Percentiles rank a stretch among this genome's conserved stretches.
Evolutionary conservation across 2,113 vertebrate species (phyloP).

Genomic region (Epinephelus moara): DNA sequence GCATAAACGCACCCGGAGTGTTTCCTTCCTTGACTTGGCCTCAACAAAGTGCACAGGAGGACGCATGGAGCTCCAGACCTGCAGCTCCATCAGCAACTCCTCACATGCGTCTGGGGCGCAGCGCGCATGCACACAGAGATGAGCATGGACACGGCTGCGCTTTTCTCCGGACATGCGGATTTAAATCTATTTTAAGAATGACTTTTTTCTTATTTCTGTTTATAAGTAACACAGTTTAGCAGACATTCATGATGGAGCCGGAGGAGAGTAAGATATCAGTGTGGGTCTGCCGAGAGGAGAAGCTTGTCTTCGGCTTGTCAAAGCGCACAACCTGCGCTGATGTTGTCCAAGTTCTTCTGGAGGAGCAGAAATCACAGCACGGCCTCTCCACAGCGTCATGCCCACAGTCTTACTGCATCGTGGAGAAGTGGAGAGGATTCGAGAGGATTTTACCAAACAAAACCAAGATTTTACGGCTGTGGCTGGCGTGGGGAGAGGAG

Average conservation of each 20-base stretch:
- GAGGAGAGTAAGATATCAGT: conserved; percentile 90
- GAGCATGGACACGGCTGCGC: neutral
- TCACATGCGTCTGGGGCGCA: conserved; percentile 13
- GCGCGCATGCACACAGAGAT: conserved; percentile 29
- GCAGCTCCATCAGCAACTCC: conserved; percentile 22
- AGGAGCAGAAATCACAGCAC: conserved; percentile 84
- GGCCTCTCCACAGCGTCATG: conserved; percentile 74
- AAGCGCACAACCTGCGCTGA: conserved; percentile 94
- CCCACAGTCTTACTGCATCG: conserved; percentile 90
- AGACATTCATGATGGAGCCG: conserved; percentile 82
- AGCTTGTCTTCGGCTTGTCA: conserved; percentile 91
- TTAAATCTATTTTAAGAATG: neutral
- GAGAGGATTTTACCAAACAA: conserved; percentile 93
- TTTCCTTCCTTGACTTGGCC: conserved; percentile 31
- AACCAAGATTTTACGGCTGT: conserved; percentile 92
- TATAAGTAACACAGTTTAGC: neutral
- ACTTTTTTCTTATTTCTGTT: neutral
- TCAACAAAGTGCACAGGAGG: conserved; percentile 18
- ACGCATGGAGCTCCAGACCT: conserved; percentile 9
- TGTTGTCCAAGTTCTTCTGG: conserved; percentile 90
- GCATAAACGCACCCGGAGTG: neutral
- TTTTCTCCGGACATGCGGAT: conserved; percentile 8
- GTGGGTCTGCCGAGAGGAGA: conserved; percentile 95
- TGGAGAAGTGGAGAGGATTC: conserved; percentile 96
- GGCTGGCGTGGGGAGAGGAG: conserved; percentile 94